Base-by-base conservation (phyloP, 2,888 invertebrate species). In the Euphydryas editha region DNA sequence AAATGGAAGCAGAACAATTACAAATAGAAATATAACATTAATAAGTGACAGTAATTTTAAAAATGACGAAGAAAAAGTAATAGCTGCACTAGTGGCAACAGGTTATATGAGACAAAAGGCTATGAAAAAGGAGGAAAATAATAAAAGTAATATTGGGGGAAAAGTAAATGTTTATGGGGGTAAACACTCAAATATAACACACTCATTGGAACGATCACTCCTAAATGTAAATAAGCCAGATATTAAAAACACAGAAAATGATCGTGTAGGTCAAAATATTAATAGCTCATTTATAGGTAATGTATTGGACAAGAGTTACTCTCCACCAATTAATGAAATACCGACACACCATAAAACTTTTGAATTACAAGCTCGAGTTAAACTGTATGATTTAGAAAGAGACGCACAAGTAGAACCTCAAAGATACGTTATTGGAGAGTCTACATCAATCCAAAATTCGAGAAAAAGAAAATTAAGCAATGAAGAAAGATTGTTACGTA, bases 241-340 rank as follows among this genome's bases (percentile, higher is more conserved):
- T 39, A 13, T 13, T 1, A 11, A 11, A 39, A 15, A 39, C 13
- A 39, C 30, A 30, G 30, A 7, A 10, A 39, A 39, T 15, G 15
- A 11, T 13, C 3, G 1, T 0, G 3, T 39, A n/a, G 42, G n/a
- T 44, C 42, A 44, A 42, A 42, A n/a, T 42, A 42, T 4, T 42
- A n/a, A 15, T 42, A 39, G n/a, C n/a, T 24, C 24, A 24, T 6
- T 15, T 15, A 42, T 13, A 4, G 1, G 4, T 15, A 42, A 42
- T 3, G 0, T 15, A 42, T 4, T 36, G 11, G 30, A 55, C 17
- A 63, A 30, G 20, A 78, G 75, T 18, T 88, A 89, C 73, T 88
- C 88, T 0, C 78, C 86, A 2, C 81, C 88, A 1, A 84, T 88
- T 65, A 77, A 87, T 47, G 87, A 88, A 0, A 88, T 88, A 73